phyloP scores from a whole-genome alignment of 2,888 invertebrate species.

The Cantharis rustica region DNA sequence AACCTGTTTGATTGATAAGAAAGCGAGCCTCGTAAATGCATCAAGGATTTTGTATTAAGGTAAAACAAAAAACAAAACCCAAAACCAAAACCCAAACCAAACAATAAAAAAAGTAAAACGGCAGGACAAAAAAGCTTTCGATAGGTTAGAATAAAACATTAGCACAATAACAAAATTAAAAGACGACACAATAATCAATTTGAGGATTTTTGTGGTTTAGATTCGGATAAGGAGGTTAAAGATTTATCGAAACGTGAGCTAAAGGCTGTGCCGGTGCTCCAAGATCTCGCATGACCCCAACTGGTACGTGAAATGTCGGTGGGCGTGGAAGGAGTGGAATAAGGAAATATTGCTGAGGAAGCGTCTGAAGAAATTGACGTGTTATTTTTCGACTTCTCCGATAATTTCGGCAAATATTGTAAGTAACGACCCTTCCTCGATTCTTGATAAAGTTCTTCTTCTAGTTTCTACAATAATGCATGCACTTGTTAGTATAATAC shows the following conservation, averaged over 20 bases:
- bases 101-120: background rate
- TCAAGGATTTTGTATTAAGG: background rate
- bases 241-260: constrained; percentile 15
- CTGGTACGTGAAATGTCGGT: constrained; percentile 41
- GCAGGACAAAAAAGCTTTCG: background rate
- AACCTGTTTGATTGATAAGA: background rate
- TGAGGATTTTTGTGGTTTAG: background rate
- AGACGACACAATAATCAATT: constrained; percentile 18
- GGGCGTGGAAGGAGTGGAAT: constrained; percentile 50
- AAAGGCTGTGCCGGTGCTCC: constrained; percentile 49
- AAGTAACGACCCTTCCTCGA: constrained; percentile 38
- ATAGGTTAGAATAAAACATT: background rate
- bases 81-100: background rate
- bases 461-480: constrained; percentile 60
- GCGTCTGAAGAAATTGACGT: constrained; percentile 31
- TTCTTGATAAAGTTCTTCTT: constrained; percentile 58
- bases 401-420: constrained; percentile 44
- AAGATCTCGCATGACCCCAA: constrained; percentile 53
- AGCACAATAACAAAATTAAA: background rate
- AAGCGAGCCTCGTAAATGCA: background rate
- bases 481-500: constrained; percentile 31
- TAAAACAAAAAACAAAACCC: background rate
- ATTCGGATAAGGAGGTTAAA: constrained; percentile 6
- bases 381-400: constrained; percentile 34
- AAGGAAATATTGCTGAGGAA: constrained; percentile 32